Evolutionary conservation across 2,113 vertebrate genomes (phyloP).

Genomic region (Speoplatyrhinus poulsoni): DNA sequence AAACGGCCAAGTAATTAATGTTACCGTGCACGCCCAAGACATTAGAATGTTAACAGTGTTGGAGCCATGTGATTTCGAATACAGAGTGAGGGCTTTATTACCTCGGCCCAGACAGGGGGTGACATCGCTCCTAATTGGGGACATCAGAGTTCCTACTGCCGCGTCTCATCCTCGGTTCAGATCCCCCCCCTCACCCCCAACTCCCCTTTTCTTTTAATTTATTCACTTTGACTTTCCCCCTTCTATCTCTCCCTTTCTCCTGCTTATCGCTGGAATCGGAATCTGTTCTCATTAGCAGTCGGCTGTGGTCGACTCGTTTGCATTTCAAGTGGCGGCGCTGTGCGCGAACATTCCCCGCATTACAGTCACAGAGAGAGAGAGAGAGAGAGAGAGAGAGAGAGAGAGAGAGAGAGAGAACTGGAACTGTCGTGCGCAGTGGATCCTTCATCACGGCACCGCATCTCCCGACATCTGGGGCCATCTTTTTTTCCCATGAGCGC

Average conservation of each 20-base stretch:
- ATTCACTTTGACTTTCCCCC: constrained; percentile 78
- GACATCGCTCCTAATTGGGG: constrained; percentile 99
- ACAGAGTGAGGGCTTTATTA: constrained; percentile 99
- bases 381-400: constrained; percentile 7
- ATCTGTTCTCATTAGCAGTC: constrained; percentile 99
- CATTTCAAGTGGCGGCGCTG: constrained; percentile 97
- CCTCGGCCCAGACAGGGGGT: constrained; percentile 91
- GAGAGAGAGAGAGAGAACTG: constrained; percentile 20
- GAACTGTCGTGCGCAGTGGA: constrained; percentile 43
- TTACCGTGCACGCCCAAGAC: constrained; percentile 95
- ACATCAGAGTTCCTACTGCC: constrained; percentile 98
- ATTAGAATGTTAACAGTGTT: constrained; percentile 99
- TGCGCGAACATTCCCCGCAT: constrained; percentile 79
- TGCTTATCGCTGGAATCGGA: constrained; percentile 93
- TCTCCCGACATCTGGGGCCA: constrained; percentile 93
- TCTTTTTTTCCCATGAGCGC: constrained; percentile 94
- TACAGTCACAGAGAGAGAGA: constrained; percentile 45
- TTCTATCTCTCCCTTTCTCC: constrained; percentile 24
- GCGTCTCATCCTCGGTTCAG: constrained; percentile 93
- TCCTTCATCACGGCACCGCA: constrained; percentile 70
- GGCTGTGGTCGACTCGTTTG: constrained; percentile 93
- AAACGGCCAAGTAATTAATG: constrained; percentile 99
- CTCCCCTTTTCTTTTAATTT: constrained; percentile 83
- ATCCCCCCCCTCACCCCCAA: constrained; percentile 60
- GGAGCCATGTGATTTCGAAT: constrained; percentile 97